phyloP scores from a whole-genome alignment of 2,888 invertebrate genomes.

The Epistrophella euchroma region DNA sequence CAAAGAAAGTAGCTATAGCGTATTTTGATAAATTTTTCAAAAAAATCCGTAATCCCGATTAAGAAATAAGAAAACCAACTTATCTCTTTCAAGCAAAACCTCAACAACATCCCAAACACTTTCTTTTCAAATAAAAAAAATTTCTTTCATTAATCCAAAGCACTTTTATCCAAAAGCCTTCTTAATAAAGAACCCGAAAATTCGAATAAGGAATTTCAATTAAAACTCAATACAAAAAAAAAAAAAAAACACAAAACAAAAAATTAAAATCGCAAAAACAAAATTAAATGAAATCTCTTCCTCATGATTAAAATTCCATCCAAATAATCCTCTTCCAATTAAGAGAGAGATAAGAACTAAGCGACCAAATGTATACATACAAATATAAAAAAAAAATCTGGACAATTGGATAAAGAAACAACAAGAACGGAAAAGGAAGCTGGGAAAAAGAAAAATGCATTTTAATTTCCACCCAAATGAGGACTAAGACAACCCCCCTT shows the following conservation, averaged over 20 bases:
- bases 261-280: constrained; percentile 9
- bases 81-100: constrained; percentile 18
- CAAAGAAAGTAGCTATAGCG: too few relatives aligned
- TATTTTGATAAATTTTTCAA: too few relatives aligned
- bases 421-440: constrained; percentile 52
- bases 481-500: neutral
- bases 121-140: neutral
- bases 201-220: constrained; percentile 67
- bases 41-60: constrained; percentile 5
- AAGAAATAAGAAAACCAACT: neutral
- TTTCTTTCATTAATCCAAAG: neutral
- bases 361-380: constrained; percentile 10
- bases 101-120: constrained; percentile 6
- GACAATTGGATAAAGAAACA: constrained; percentile 67
- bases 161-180: constrained; percentile 7
- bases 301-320: constrained; percentile 75
- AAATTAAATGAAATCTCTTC: constrained; percentile 63
- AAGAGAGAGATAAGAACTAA: constrained; percentile 32
- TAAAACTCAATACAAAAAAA: constrained; percentile 55
- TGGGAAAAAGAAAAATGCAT: constrained; percentile 70
- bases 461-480: constrained; percentile 69
- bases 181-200: constrained; percentile 38
- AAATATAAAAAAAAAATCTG: constrained; percentile 2
- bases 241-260: neutral
- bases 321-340: constrained; percentile 56